phyloP scores from a whole-genome alignment of 2,113 vertebrate species.

The Bos indicus region DNA sequence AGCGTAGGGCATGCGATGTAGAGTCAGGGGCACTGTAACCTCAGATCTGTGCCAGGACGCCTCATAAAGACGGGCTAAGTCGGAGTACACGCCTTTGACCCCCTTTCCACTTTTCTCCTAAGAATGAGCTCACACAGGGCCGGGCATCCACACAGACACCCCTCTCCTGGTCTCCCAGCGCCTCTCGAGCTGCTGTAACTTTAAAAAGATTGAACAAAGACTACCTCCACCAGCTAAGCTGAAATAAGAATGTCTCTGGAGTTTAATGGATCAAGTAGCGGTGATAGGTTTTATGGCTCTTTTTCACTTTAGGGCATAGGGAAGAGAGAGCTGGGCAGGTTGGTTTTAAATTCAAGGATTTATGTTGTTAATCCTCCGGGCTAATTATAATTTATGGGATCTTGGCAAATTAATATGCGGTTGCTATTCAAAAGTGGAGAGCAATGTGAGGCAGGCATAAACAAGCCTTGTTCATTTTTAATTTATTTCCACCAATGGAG shows the following conservation, averaged over 20 bases:
- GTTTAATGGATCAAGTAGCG: constrained; percentile 86
- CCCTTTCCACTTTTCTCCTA: background rate
- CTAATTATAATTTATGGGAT: constrained; percentile 91
- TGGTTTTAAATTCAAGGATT: constrained; percentile 90
- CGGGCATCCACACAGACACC: constrained; percentile 21
- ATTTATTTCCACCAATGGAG: constrained; percentile 87
- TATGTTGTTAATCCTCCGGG: constrained; percentile 89
- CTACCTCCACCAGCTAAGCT: constrained; percentile 76
- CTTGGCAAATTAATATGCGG: constrained; percentile 88
- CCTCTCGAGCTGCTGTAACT: constrained; percentile 78
- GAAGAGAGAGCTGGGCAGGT: constrained; percentile 84
- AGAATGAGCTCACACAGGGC: constrained; percentile 23
- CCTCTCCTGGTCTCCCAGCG: constrained; percentile 37
- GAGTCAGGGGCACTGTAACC: background rate
- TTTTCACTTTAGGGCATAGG: constrained; percentile 87
- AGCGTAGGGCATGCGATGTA: accelerated
- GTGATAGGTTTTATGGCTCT: constrained; percentile 87
- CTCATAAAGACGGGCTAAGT: background rate
- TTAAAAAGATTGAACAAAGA: constrained; percentile 80
- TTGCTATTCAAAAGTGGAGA: constrained; percentile 85
- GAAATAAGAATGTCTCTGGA: constrained; percentile 83
- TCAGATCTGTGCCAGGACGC: background rate
- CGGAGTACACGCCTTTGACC: background rate
- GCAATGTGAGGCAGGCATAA: constrained; percentile 82
- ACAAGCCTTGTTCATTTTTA: constrained; percentile 88